Conservation (phyloP, 1,140 invertebrate species). For the Theocolax elegans region DNA sequence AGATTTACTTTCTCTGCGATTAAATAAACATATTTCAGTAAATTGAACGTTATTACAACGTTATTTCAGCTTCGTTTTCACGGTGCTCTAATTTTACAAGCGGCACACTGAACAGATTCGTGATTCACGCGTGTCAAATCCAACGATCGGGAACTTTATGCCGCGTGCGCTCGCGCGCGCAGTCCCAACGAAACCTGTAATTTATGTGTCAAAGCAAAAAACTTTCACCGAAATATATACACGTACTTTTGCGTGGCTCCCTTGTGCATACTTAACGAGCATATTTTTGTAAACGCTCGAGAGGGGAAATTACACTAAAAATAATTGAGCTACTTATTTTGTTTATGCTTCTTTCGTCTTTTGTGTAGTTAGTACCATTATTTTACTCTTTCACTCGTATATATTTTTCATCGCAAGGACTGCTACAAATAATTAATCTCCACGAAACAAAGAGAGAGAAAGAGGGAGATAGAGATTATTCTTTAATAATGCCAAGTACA, state of each 20-base stretch:
- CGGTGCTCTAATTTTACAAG: constrained; percentile 30
- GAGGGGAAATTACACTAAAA: too few species aligned
- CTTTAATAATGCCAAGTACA: too few species aligned
- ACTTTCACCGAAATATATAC: constrained; percentile 48
- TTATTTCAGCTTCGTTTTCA: constrained; percentile 8
- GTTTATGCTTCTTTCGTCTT: too few species aligned
- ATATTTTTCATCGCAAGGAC: too few species aligned
- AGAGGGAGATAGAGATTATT: too few species aligned
- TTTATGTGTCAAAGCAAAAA: constrained; percentile 46
- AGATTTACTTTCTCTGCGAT: constrained; percentile 19
- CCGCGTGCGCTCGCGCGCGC: neutral
- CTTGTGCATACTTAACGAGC: constrained; percentile 6
- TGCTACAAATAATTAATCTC: too few species aligned
- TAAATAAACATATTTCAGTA: constrained; percentile 15
- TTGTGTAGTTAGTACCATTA: too few species aligned
- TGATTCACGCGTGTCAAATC: constrained; percentile 12
- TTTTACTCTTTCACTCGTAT: too few species aligned
- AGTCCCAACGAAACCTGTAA: constrained; percentile 4
- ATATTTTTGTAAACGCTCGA: neutral
- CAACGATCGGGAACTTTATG: constrained; percentile 10
- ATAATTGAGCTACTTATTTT: too few species aligned
- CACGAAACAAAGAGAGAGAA: too few species aligned
- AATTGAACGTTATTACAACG: constrained; percentile 20
- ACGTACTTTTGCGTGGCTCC: constrained; percentile 14
- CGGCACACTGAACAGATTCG: neutral